Conservation (phyloP, 2,797 vertebrate species). For the Falco peregrinus region DNA sequence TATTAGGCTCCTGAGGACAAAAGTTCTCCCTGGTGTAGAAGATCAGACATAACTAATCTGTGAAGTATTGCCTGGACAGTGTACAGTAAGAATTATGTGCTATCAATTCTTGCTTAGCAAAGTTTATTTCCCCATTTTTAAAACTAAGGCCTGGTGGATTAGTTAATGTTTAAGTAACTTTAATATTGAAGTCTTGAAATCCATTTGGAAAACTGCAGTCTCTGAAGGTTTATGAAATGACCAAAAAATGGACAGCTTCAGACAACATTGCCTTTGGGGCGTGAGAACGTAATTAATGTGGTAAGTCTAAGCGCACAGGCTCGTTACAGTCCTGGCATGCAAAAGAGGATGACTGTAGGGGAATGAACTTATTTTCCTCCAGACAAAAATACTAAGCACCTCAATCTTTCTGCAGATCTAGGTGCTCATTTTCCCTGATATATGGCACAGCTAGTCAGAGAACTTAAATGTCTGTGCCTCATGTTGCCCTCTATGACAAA, state of each 20-base stretch:
- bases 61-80: constrained; percentile 36
- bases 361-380: not conserved
- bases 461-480: not conserved
- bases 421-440: not conserved
- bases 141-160: constrained; percentile 13
- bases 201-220: constrained; percentile 3
- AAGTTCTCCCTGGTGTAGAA: constrained; percentile 17
- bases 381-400: not conserved
- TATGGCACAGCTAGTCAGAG: not conserved
- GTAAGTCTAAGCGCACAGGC: not conserved
- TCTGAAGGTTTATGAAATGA: constrained; percentile 50
- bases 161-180: constrained; percentile 23
- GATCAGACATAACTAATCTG: constrained; percentile 36
- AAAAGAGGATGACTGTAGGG: not conserved
- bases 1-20: not conserved
- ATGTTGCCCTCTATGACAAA: not conserved
- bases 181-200: constrained; percentile 3
- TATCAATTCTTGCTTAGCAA: constrained; percentile 23
- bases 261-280: not conserved
- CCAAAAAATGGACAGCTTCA: not conserved
- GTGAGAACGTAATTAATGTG: constrained; percentile 38
- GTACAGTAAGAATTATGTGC: constrained; percentile 11
- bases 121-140: constrained; percentile 31
- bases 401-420: not conserved
- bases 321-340: not conserved